These are phyloP conservation scores for Morbakka virulenta DNA, from an alignment of 30 jellyfish, hydroid and myxozoan genomes.

Conservation along the genomic window DNA sequence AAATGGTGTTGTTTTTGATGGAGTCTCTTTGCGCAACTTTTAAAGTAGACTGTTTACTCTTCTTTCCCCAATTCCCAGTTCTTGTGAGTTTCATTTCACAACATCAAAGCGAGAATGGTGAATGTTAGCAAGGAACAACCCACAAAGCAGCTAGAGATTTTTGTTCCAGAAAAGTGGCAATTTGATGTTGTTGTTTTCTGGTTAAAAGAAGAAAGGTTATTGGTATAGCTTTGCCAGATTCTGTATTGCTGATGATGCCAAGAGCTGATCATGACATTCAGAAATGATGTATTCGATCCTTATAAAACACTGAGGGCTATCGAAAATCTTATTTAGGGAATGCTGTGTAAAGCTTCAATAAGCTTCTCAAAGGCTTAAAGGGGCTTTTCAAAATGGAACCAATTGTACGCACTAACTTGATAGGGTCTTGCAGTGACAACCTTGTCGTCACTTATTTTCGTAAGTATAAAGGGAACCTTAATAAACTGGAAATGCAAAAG, in stretches of 20 bases:
- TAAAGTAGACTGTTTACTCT: background rate
- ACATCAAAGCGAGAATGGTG: constrained; percentile 4
- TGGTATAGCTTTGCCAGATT: background rate
- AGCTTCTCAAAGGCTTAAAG: constrained; percentile 13
- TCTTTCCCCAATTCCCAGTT: background rate
- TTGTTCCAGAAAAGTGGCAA: constrained; percentile 5
- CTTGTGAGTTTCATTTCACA: background rate
- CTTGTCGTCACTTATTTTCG: constrained; percentile 17
- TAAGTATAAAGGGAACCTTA: constrained; percentile 9
- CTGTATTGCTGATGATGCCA: background rate
- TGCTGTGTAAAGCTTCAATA: background rate
- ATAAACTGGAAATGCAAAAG: background rate
- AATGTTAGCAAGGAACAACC: background rate
- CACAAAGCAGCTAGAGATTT: background rate
- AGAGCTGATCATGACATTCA: background rate
- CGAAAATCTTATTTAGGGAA: background rate
- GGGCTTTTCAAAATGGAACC: constrained; percentile 1
- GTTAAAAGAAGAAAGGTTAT: background rate
- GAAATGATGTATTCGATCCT: background rate
- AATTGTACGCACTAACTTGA: background rate
- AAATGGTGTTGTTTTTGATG: too few relatives aligned
- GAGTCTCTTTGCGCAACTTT: too few relatives aligned
- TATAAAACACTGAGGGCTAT: background rate
- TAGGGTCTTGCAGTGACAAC: background rate
- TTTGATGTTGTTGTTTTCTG: background rate